phyloP scores from a whole-genome alignment of 2,113 vertebrate species.

The Campylomormyrus tamandua region DNA sequence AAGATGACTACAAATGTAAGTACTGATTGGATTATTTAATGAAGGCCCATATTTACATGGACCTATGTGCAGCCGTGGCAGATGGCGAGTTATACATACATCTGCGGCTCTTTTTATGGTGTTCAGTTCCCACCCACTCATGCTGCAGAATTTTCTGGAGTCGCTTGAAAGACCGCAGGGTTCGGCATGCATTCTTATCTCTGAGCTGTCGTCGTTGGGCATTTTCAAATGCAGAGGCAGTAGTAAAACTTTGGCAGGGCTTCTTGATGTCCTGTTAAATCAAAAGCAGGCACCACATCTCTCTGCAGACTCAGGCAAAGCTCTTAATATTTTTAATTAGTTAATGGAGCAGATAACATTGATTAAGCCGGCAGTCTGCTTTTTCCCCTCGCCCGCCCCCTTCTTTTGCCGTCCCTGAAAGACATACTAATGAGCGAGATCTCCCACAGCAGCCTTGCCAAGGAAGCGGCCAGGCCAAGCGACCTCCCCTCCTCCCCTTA shows the following conservation, averaged over 20 bases:
- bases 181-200: not conserved
- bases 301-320: slow-evolving; percentile 48
- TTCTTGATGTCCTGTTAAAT: slow-evolving; percentile 51
- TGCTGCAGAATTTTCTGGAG: not conserved
- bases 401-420: slow-evolving; percentile 29
- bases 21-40: not conserved
- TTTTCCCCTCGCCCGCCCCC: slow-evolving; percentile 26
- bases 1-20: not conserved
- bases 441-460: slow-evolving; percentile 55
- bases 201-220: not conserved
- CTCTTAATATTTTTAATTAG: slow-evolving; percentile 69
- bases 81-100: not conserved
- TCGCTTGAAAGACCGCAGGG: not conserved
- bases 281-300: slow-evolving; percentile 35
- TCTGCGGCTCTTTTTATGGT: not conserved
- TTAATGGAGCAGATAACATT: slow-evolving; percentile 62
- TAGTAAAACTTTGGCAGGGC: slow-evolving; percentile 35
- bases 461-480: slow-evolving; percentile 42
- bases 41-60: not conserved
- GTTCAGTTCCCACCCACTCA: not conserved
- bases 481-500: not conserved
- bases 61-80: not conserved
- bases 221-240: not conserved
- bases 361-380: slow-evolving; percentile 57
- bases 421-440: slow-evolving; percentile 56